Percentiles rank a stretch among this genome's conserved stretches.
phyloP scores from a whole-genome alignment of 2,888 invertebrate species.

The Hydrotaea cyrtoneurina region DNA sequence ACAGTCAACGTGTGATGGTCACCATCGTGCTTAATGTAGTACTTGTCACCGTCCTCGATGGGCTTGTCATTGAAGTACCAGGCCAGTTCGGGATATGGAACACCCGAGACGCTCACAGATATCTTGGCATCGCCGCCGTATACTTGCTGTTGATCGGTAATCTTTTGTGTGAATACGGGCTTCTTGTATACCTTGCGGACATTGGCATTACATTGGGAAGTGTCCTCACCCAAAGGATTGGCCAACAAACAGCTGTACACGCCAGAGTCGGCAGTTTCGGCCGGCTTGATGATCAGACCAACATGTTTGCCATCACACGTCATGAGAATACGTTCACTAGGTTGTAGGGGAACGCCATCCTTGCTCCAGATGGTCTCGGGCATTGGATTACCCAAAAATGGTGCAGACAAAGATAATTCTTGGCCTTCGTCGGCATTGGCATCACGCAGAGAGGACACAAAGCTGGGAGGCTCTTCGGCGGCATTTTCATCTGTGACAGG shows the following conservation, averaged over 20 bases:
- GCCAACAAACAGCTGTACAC: slow-evolving; percentile 88
- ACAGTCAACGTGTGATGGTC: slow-evolving; percentile 90
- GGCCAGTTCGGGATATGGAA: slow-evolving; percentile 90
- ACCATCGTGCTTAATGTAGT: slow-evolving; percentile 88
- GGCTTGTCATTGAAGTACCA: slow-evolving; percentile 93
- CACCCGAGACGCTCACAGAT: slow-evolving; percentile 89
- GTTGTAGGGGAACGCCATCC: slow-evolving; percentile 85
- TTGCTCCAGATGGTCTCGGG: slow-evolving; percentile 91
- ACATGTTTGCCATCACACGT: slow-evolving; percentile 93
- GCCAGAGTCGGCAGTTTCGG: slow-evolving; percentile 88
- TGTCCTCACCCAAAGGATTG: slow-evolving; percentile 89
- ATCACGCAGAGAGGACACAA: slow-evolving; percentile 88
- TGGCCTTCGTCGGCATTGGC: slow-evolving; percentile 91
- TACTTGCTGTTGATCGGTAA: slow-evolving; percentile 84
- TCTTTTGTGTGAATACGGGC: slow-evolving; percentile 89
- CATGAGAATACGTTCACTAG: slow-evolving; percentile 86
- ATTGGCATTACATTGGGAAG: slow-evolving; percentile 85
- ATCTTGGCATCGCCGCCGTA: slow-evolving; percentile 91
- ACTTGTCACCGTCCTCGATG: slow-evolving; percentile 87
- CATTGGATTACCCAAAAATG: slow-evolving; percentile 90
- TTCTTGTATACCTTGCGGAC: slow-evolving; percentile 91
- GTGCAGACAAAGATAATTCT: slow-evolving; percentile 86
- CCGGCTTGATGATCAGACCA: slow-evolving; percentile 87
- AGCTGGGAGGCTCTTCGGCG: slow-evolving; percentile 89
- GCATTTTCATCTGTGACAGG: slow-evolving; percentile 84